Base-by-base conservation (phyloP, 2,113 vertebrate genomes). In the Oplegnathus fasciatus region DNA sequence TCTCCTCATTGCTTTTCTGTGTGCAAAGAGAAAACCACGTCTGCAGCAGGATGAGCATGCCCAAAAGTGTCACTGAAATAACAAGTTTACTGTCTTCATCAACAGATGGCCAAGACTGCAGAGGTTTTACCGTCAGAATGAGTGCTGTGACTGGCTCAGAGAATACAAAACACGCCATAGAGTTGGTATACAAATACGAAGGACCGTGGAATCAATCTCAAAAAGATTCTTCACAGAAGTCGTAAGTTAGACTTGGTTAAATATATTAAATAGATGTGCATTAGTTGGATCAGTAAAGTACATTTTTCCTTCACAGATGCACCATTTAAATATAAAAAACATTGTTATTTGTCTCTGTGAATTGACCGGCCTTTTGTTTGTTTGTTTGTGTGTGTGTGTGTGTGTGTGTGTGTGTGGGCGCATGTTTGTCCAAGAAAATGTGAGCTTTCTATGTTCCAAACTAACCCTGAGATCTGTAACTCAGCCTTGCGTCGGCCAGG, bases 141-240 rank as follows among this genome's bases (percentile, higher is more conserved):
- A 98, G 60, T 80, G 95, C 2, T 96, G 97, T 54, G 98, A 98
- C 91, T 99, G 98, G 98, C 93, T 97, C 81, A 96, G 96, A 64
- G 98, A 99, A 50, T 99, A 97, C 95, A 97, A 96, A 94, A 97
- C 96, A 0, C 96, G 98, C 22, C 97, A 99, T 28, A 95, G 92
- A 62, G 97, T 98, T 2, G 98, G 98, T 1, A 92, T 98, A 52
- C 97, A 98, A 62, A 97, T 98, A 54, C 94, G 95, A 86, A 95
- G 95, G 83, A 98, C 97, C 0, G 97, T 99, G 46, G 97, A 97
- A 69, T 97, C 97, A 0, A 98, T 99, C 92, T 99, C 98, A 30
- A 98, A 98, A 93, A 96, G 97, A 79, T 99, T 99, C 95, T 99
- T 98, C 89, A 97, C 97, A 20, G 98, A 99, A 87, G 98, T 98